Evolutionary conservation across 2,113 vertebrate species (phyloP), one percentile per base, ranked within the genome.

Genomic region (Leptocoma aspasia): DNA sequence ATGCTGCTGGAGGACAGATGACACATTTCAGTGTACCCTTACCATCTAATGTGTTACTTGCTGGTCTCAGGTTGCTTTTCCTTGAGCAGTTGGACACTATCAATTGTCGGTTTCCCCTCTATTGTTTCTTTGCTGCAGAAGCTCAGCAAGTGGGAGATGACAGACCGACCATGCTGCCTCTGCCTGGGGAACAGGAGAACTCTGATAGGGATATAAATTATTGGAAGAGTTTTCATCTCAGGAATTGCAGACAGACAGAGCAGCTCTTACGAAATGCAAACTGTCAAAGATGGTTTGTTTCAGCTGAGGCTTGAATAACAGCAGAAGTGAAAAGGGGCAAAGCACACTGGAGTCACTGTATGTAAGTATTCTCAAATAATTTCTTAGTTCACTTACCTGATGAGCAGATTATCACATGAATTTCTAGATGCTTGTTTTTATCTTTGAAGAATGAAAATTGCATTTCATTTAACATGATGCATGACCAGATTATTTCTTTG

Each of bases 91-190:
- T 92, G 79, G 89, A 84, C 91, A 97, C 95, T 98, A 98, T 99
- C 97, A 95, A 95, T 98, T 99, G 97, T 98, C 98, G 96, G 35
- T 80, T 95, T 86, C 94, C 96, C 95, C 92, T 98, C 97, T 99
- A 97, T 96, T 97, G 98, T 99, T 98, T 98, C 98, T 97, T 88
- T 52, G 70, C 97, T 84, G 64, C 98, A 99, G 99, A 97, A 97
- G 98, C 97, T 84, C 95, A 97, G 92, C 94, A 96, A 63, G 96
- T 96, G 30, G 98, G 98, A 97, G 98, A 98, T 97, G 98, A 98
- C 97, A 98, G 98, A 97, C 92, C 66, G 31, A 97, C 98, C 60
- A 69, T 33, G 41, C 96, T 98, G 97, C 96, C 92, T n/a, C 76
- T 94, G 89, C 94, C 95, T 61, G 80, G 71, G 94, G 94, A 98